Base-by-base conservation (phyloP, 2,113 vertebrate species). In the Gasterosteus aculeatus region DNA sequence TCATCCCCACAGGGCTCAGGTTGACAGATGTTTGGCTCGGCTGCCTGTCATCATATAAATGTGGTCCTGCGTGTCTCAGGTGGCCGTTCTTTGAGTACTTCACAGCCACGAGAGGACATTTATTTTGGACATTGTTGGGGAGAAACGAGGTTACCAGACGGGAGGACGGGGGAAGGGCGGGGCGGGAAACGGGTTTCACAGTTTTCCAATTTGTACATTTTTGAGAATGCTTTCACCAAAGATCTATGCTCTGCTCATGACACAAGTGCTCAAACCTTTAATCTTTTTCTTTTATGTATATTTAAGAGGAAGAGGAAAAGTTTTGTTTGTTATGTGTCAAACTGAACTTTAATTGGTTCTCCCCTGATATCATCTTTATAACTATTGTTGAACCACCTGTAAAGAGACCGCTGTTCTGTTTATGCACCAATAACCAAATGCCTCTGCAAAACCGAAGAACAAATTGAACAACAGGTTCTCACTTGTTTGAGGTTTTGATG, bases 11-110 rank as follows among this genome's bases (percentile, higher is more conserved):
- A 77, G 79, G 68, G 60, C 75, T 82, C 75, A 78, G 69, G 61
- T 22, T 87, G 89, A 90, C 84, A 81, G 87, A 89, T 90, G 88
- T 87, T 86, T 84, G 83, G 80, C 82, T 84, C 84, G 56, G 83
- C 58, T 79, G 66, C 70, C 82, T 82, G 88, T 87, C 84, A 81
- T 78, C 88, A 88, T 84, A 88, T 83, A 79, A 85, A 82, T 72
- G 72, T 81, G 73, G 83, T 79, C 77, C 69, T 79, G 76, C 38
- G 42, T 74, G 87, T 88, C 88, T 85, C 86, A 73, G 78, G 86
- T 79, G 83, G 83, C 75, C 79, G 83, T 72, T 83, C 76, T 86
- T 85, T 82, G 58, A 82, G 70, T 60, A 80, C 77, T 80, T 88
- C 74, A 80, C 82, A 75, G 83, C 56, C 86, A 88, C 74, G 75